These are phyloP conservation scores for Accipiter cooperii DNA, from an alignment of 2,113 vertebrate species.

Conservation along the genomic window DNA sequence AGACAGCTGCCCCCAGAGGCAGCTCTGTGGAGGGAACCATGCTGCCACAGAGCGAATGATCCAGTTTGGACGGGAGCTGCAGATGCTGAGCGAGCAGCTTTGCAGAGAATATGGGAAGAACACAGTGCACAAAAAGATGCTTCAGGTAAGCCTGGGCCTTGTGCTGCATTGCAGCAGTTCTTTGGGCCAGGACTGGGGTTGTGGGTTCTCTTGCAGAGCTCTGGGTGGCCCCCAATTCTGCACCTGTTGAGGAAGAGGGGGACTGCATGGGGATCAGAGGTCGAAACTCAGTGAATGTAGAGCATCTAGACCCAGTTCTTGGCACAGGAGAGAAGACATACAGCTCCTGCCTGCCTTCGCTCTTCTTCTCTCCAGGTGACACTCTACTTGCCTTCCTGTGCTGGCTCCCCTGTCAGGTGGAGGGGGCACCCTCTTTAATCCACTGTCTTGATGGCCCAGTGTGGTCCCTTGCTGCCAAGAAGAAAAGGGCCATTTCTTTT, in stretches of 20 bases:
- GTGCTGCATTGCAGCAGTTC: background rate
- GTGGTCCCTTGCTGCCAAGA: background rate
- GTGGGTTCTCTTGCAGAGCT: background rate
- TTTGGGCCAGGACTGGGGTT: background rate
- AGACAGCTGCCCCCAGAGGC: conserved; percentile 82
- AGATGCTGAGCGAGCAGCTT: conserved; percentile 91
- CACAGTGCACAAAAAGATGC: conserved; percentile 85
- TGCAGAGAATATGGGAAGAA: conserved; percentile 93
- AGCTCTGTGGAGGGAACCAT: conserved; percentile 93
- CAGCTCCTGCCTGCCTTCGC: background rate
- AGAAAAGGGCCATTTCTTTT: background rate
- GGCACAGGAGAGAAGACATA: background rate
- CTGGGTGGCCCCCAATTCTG: background rate
- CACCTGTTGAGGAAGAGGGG: background rate
- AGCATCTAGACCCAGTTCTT: background rate
- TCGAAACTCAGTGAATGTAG: background rate
- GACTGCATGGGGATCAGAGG: background rate
- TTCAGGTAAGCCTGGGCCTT: conserved; percentile 73
- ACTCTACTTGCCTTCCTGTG: background rate
- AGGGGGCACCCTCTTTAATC: background rate
- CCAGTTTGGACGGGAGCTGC: conserved; percentile 95
- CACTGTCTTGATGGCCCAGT: background rate
- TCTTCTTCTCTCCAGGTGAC: background rate
- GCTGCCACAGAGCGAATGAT: conserved; percentile 97
- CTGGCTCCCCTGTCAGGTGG: background rate